Evolutionary conservation across 2,888 invertebrate species (phyloP).

Genomic region (Sycophila texana): DNA sequence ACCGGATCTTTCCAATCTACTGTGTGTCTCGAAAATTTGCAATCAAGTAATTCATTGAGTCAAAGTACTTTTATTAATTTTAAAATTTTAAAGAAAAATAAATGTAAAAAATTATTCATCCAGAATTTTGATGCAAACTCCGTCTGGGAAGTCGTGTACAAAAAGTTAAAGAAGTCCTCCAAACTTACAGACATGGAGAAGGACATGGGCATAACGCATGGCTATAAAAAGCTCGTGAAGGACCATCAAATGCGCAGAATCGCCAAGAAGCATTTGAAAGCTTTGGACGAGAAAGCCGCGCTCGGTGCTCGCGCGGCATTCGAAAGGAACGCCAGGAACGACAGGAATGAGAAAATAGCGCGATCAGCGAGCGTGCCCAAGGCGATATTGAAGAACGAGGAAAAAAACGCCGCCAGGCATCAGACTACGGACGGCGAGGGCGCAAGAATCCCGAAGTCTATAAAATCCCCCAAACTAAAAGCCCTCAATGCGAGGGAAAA

Average conservation of each 20-base stretch:
- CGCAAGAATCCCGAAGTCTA: not conserved
- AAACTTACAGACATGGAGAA: slow-evolving; percentile 47
- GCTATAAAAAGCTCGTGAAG: slow-evolving; percentile 45
- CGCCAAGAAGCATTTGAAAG: slow-evolving; percentile 6
- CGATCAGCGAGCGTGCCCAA: slow-evolving; percentile 31
- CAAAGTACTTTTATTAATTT: not conserved
- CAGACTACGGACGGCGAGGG: not conserved
- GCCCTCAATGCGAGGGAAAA: not conserved
- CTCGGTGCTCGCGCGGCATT: no score
- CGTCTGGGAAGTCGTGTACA: slow-evolving; percentile 63
- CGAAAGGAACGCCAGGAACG: not conserved
- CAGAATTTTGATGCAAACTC: slow-evolving; percentile 62
- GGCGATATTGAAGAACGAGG: not conserved
- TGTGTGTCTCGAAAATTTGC: slow-evolving; percentile 58
- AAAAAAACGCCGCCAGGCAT: not conserved
- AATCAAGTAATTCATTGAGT: slow-evolving; percentile 58
- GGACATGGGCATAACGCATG: slow-evolving; percentile 3
- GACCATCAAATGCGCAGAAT: slow-evolving; percentile 24
- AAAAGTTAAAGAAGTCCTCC: slow-evolving; percentile 33
- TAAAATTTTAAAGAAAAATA: not conserved
- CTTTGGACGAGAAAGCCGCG: not conserved
- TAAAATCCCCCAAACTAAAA: slow-evolving; percentile 4
- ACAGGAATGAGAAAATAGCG: not conserved
- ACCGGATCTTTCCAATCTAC: slow-evolving; percentile 60
- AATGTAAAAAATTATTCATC: not conserved